Conservation (phyloP, 1,140 invertebrate species). For the Dreissena rostriformis region DNA sequence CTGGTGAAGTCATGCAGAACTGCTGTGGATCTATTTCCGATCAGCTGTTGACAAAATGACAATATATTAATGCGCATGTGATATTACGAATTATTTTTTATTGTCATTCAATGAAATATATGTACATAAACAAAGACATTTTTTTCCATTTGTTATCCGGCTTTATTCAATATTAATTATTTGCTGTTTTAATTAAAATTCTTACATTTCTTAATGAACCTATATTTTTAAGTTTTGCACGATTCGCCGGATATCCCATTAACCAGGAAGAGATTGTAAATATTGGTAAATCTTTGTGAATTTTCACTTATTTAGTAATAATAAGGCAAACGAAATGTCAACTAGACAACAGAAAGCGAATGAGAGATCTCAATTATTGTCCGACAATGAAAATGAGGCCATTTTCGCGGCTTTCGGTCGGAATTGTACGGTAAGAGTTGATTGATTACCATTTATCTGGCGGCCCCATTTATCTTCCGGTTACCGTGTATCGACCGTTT, state of each 20-base stretch:
- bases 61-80: background rate
- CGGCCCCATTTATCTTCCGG: too few species aligned
- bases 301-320: too few species aligned
- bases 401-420: conserved; percentile 36
- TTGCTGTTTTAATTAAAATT: background rate
- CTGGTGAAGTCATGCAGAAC: background rate
- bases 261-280: too few species aligned
- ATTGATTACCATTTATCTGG: too few species aligned
- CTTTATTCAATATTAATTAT: too few species aligned
- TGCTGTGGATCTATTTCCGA: background rate
- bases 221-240: background rate
- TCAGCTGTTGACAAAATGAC: background rate
- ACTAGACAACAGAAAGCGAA: background rate
- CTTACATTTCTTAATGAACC: background rate
- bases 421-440: conserved; percentile 26
- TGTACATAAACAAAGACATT: too few species aligned
- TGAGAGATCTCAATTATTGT: conserved; percentile 10
- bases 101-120: too few species aligned
- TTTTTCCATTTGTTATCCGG: too few species aligned
- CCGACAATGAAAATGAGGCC: conserved; percentile 32
- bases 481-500: too few species aligned
- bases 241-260: background rate
- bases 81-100: background rate
- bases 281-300: too few species aligned
- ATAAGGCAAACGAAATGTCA: conserved; percentile 1